Evolutionary conservation across 2,113 vertebrate genomes (phyloP).

Genomic region (Podilymbus podiceps): DNA sequence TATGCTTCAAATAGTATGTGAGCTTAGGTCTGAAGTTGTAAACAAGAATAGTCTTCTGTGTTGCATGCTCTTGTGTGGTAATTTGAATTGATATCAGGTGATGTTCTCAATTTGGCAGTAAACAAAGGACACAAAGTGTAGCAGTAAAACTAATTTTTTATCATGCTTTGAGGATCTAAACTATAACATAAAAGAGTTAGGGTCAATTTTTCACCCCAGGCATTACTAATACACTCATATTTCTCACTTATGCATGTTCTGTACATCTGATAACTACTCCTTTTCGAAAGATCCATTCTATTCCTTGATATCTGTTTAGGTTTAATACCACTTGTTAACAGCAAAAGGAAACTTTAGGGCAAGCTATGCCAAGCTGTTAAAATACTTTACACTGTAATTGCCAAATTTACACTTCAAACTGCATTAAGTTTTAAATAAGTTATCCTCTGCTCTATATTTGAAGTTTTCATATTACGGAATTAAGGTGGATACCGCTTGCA

Average conservation of each 20-base stretch:
- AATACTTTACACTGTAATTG: not conserved
- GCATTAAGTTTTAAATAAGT: not conserved
- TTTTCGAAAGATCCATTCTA: not conserved
- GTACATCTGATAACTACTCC: not conserved
- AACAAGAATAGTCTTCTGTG: not conserved
- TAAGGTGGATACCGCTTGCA: not conserved
- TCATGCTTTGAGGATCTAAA: not conserved
- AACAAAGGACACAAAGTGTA: not conserved
- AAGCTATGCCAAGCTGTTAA: not conserved
- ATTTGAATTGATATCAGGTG: not conserved
- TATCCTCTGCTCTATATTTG: not conserved
- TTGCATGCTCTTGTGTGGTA: not conserved
- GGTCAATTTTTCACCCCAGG: not conserved
- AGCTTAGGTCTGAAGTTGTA: not conserved
- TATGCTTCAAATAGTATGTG: not conserved
- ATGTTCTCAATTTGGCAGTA: not conserved
- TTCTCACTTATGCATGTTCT: not conserved
- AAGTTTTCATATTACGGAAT: not conserved
- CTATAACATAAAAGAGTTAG: not conserved
- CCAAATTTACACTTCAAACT: not conserved
- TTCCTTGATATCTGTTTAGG: not conserved
- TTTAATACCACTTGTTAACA: not conserved
- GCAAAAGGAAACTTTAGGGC: not conserved
- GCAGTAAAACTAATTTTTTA: not conserved
- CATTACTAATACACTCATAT: not conserved